Evolutionary conservation across 2,797 vertebrate genomes (phyloP).

Genomic region (Sebastes diploproa): DNA sequence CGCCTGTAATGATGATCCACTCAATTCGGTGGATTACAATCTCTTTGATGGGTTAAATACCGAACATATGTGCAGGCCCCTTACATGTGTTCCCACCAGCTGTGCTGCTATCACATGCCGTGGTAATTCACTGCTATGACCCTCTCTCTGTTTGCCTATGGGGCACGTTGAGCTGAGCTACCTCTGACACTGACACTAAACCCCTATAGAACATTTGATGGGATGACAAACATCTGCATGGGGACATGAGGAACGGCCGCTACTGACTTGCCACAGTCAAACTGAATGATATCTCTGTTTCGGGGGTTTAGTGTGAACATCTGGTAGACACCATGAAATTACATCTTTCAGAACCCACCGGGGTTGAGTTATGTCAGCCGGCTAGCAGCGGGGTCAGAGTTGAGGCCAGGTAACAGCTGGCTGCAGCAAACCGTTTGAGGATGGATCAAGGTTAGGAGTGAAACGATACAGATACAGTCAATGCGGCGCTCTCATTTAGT

Average conservation of each 20-base stretch:
- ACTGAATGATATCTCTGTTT: conserved; percentile 52
- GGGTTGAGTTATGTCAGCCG: conserved; percentile 56
- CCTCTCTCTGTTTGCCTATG: conserved; percentile 12
- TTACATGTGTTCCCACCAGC: conserved; percentile 60
- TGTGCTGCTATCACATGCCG: conserved; percentile 46
- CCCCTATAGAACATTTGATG: conserved; percentile 20
- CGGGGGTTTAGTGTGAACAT: conserved; percentile 62
- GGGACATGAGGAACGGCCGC: not conserved
- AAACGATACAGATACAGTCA: not conserved
- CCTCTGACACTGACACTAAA: conserved; percentile 17
- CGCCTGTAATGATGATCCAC: conserved; percentile 63
- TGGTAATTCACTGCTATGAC: conserved; percentile 18
- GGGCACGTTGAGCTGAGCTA: not conserved
- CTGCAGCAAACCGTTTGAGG: not conserved
- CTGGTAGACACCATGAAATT: conserved; percentile 65
- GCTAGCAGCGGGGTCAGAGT: conserved; percentile 48
- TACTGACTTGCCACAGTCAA: conserved; percentile 22
- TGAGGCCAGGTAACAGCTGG: conserved; percentile 59
- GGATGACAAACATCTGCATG: conserved; percentile 39
- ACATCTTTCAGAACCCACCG: conserved; percentile 51
- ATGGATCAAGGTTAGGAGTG: conserved; percentile 22
- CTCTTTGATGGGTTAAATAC: conserved; percentile 70
- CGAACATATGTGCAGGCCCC: conserved; percentile 59
- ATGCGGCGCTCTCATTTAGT: not conserved
- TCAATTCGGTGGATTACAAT: conserved; percentile 55